Evolutionary conservation across 2,113 vertebrate species (phyloP).

Genomic region (Chaenogobius annularis): DNA sequence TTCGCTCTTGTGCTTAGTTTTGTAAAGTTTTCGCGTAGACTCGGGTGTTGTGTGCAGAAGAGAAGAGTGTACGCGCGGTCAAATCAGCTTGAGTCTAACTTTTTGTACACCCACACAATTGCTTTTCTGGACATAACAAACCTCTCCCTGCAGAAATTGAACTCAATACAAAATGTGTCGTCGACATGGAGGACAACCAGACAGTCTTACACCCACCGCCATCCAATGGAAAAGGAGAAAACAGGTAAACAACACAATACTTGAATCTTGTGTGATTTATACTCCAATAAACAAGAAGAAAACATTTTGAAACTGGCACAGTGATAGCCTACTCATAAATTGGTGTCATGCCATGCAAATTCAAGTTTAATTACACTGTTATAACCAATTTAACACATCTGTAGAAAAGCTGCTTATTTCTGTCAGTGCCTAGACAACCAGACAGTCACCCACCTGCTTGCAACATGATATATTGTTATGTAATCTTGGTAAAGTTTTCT

Average conservation of each 20-base stretch:
- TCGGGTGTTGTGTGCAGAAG: slow-evolving; percentile 10
- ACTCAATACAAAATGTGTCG: slow-evolving; percentile 95
- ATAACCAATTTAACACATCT: neutral
- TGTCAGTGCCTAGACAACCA: slow-evolving; percentile 19
- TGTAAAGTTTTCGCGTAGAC: slow-evolving; percentile 39
- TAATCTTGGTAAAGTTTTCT: slow-evolving; percentile 40
- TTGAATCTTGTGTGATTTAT: neutral
- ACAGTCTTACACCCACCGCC: slow-evolving; percentile 92
- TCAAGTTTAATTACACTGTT: neutral
- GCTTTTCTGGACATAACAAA: slow-evolving; percentile 40
- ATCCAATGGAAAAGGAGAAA: slow-evolving; percentile 87
- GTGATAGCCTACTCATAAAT: neutral
- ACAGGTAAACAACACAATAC: slow-evolving; percentile 74
- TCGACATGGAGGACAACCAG: slow-evolving; percentile 98
- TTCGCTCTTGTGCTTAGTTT: slow-evolving; percentile 25
- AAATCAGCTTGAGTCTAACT: slow-evolving; percentile 13
- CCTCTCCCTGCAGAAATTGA: slow-evolving; percentile 88
- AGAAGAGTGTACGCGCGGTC: slow-evolving; percentile 12
- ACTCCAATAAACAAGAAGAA: neutral
- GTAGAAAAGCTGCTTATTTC: neutral
- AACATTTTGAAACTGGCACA: neutral
- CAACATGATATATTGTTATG: slow-evolving; percentile 51
- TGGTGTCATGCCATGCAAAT: neutral
- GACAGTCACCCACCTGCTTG: slow-evolving; percentile 53
- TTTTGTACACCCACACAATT: slow-evolving; percentile 36